Conservation (phyloP, 2,888 invertebrate species). For the Bombylius discolor region DNA sequence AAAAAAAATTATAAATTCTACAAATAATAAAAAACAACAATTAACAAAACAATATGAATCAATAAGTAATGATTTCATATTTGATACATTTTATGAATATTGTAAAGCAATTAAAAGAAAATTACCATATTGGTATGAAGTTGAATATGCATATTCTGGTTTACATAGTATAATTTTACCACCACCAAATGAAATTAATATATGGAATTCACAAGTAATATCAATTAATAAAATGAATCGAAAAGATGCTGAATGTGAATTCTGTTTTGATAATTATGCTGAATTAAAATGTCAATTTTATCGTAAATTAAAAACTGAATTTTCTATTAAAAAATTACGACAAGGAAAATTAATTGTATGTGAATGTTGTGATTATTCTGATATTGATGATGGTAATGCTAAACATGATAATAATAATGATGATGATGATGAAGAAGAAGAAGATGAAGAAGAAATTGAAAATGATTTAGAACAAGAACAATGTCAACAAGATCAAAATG, state of each 20-base stretch:
- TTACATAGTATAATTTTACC: conserved; percentile 34
- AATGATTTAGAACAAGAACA: too few relatives aligned
- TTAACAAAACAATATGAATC: too few relatives aligned
- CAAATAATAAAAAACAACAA: too few relatives aligned
- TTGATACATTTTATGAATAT: conserved; percentile 5
- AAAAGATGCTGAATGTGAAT: conserved; percentile 41
- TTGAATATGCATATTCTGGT: conserved; percentile 35
- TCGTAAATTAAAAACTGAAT: conserved; percentile 26
- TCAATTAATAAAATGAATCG: conserved; percentile 35
- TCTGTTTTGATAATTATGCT: conserved; percentile 44
- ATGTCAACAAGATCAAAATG: neutral
- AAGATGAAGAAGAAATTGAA: neutral
- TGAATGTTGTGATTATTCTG: conserved; percentile 46
- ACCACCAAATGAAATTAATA: conserved; percentile 33
- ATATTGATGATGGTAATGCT: neutral
- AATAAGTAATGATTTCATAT: neutral
- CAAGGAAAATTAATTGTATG: conserved; percentile 42
- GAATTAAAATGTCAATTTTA: conserved; percentile 46
- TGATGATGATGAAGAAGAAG: neutral
- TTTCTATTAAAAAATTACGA: conserved; percentile 33
- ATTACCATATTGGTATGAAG: conserved; percentile 35
- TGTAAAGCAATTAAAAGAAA: conserved; percentile 18
- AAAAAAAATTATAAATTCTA: too few relatives aligned
- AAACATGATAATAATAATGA: neutral
- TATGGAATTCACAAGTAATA: conserved; percentile 33